These are phyloP conservation scores for Drosophila nikananu DNA, from an alignment of 1,140 invertebrate genomes.

Conservation along the genomic window DNA sequence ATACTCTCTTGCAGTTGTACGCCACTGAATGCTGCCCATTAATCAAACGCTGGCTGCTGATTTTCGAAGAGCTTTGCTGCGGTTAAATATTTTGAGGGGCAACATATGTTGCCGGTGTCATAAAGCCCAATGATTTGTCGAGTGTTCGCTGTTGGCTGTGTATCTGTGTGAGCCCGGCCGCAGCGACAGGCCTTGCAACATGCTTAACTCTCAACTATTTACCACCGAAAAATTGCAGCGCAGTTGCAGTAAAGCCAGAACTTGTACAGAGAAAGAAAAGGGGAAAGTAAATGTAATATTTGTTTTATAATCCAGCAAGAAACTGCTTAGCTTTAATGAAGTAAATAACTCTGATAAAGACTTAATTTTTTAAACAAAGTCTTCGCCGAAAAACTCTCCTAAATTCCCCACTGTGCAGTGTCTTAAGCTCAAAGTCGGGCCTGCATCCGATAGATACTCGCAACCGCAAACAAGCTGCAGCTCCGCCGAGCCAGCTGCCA, in stretches of 20 bases:
- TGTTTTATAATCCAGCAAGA: neutral
- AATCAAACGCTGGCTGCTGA: constrained; percentile 59
- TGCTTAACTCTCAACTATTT: constrained; percentile 66
- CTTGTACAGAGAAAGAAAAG: neutral
- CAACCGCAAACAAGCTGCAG: constrained; percentile 77
- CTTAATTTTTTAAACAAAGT: neutral
- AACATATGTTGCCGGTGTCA: constrained; percentile 76
- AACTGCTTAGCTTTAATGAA: too few species aligned
- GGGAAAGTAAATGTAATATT: neutral
- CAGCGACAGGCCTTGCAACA: constrained; percentile 46
- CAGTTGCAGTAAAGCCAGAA: constrained; percentile 11
- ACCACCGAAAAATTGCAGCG: constrained; percentile 53
- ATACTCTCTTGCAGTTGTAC: constrained; percentile 69
- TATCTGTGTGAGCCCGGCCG: constrained; percentile 38
- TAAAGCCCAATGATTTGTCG: constrained; percentile 75
- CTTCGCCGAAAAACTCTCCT: neutral
- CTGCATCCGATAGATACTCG: constrained; percentile 64
- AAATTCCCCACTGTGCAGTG: constrained; percentile 16
- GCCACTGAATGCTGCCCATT: constrained; percentile 69
- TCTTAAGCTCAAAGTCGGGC: constrained; percentile 47
- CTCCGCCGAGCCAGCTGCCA: constrained; percentile 57
- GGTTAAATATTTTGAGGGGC: constrained; percentile 83
- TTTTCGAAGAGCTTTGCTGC: constrained; percentile 62
- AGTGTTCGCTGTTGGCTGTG: constrained; percentile 3
- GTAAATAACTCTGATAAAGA: neutral